Conservation (phyloP, 2,797 vertebrate species). For the Hemibagrus guttatus region DNA sequence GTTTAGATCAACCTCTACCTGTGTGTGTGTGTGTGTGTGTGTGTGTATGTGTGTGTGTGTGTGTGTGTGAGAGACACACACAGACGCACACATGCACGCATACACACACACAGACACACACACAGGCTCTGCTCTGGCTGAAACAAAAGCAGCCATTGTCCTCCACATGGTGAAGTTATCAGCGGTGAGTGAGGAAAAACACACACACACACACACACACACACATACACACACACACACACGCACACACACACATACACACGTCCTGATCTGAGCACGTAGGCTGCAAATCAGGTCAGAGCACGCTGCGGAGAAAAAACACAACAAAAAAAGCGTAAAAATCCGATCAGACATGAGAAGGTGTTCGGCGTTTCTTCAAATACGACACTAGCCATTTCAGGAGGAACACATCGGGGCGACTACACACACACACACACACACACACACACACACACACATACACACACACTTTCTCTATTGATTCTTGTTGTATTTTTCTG, state of each 20-base stretch:
- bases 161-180: slow-evolving; percentile 72
- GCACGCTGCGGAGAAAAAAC: slow-evolving; percentile 30
- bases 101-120: slow-evolving; percentile 25
- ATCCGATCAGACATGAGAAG: slow-evolving; percentile 69
- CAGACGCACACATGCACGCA: no score
- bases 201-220: slow-evolving; percentile 47
- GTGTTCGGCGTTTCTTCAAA: slow-evolving; percentile 1
- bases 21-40: no score
- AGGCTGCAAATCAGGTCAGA: slow-evolving; percentile 72
- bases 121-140: slow-evolving; percentile 46
- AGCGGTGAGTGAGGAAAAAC: slow-evolving; percentile 54
- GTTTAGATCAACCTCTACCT: no score
- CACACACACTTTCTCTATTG: neutral
- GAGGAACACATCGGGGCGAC: neutral
- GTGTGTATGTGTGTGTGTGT: no score
- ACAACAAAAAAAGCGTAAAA: slow-evolving; percentile 69
- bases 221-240: slow-evolving; percentile 38
- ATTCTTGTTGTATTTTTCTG: neutral
- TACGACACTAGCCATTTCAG: neutral
- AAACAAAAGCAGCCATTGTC: slow-evolving; percentile 76
- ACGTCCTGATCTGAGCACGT: slow-evolving; percentile 64
- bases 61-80: no score
- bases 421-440: neutral
- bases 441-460: no score
- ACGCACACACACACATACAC: slow-evolving; percentile 44